Percentiles rank a stretch among this genome's conserved stretches.
These are phyloP conservation scores for Digitonthophagus gazella DNA, from an alignment of 2,888 invertebrate species.

Conservation along the genomic window DNA sequence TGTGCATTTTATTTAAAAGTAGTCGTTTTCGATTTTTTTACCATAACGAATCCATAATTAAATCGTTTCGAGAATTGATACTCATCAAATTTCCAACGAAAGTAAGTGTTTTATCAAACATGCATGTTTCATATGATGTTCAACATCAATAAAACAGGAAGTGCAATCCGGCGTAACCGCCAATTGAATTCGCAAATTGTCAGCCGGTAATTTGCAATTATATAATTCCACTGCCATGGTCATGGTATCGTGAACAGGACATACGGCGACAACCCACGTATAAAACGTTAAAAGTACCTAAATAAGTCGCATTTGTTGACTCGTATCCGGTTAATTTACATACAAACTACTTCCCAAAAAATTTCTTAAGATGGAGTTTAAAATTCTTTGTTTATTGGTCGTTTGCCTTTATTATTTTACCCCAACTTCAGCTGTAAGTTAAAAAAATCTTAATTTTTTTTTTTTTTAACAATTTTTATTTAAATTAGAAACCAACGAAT, in stretches of 20 bases:
- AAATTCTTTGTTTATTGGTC: not conserved
- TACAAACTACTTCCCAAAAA: not conserved
- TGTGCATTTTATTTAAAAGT: not conserved
- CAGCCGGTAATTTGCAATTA: constrained; percentile 21
- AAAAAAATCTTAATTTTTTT: not conserved
- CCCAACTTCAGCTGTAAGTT: constrained; percentile 7
- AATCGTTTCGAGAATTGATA: not conserved
- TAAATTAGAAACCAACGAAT: constrained; percentile 19
- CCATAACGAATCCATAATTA: not conserved
- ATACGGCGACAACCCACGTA: not conserved
- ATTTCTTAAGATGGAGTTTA: not conserved
- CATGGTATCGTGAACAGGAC: constrained; percentile 10
- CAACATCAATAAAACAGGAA: not conserved
- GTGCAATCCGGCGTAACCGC: not conserved
- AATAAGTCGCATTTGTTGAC: not conserved
- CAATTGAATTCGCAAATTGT: constrained; percentile 5
- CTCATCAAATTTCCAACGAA: not conserved
- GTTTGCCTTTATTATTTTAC: not conserved
- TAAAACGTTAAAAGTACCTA: not conserved
- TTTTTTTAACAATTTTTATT: not conserved
- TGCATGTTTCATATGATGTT: not conserved
- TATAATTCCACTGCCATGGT: constrained; percentile 24
- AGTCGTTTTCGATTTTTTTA: not conserved
- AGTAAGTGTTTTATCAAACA: not conserved
- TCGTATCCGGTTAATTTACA: not conserved